Evolutionary conservation across 2,888 invertebrate genomes (phyloP), one percentile per base, ranked within the genome.

Genomic region (Acleris holmiana): DNA sequence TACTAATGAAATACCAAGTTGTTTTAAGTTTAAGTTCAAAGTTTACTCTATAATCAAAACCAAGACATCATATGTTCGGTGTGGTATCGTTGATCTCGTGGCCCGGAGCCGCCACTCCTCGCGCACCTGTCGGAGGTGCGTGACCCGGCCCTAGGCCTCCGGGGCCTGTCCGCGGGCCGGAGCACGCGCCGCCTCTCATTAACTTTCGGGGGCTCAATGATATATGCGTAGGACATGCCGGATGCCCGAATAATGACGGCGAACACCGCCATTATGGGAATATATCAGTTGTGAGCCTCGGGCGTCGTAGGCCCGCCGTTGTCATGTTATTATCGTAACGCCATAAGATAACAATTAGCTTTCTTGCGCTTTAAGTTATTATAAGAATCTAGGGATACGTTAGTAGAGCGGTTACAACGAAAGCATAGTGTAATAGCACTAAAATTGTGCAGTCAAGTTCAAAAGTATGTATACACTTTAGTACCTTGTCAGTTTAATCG

Each of bases 121-220:
- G 72, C 72, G 72, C 80, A 80, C 80, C 82, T 80, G 81, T 77
- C 68, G 48, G 57, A 72, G 72, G 73, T 76, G 71, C 76, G 76
- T 73, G 74, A 75, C 71, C 66, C 71, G 68, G 69, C 74, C 70
- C 74, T 76, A 77, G 79, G 80, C 73, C 77, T 76, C 77, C 49
- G 72, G 50, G 79, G 73, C 76, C 68, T 74, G 74, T 80, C 82
- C 79, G 73, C 73, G 76, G 77, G 74, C 76, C 68, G 50, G 49
- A 65, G 66, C 67, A 67, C 64, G 76, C 75, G 76, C 40, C 72
- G 70, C 72, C 80, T 82, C 83, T 88, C 89, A 89, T 91, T 90
- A 90, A 88, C 80, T 89, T 88, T 89, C 78, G 85, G 85, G 80
- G 80, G 84, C 78, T 76, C 79, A 80, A 86, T 88, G 86, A 88